A percentile compares a stretch with the other conserved stretches of the same genome.
Evolutionary conservation across 2,888 invertebrate genomes (phyloP).

Genomic region (Hirtodrosophila alboralis): DNA sequence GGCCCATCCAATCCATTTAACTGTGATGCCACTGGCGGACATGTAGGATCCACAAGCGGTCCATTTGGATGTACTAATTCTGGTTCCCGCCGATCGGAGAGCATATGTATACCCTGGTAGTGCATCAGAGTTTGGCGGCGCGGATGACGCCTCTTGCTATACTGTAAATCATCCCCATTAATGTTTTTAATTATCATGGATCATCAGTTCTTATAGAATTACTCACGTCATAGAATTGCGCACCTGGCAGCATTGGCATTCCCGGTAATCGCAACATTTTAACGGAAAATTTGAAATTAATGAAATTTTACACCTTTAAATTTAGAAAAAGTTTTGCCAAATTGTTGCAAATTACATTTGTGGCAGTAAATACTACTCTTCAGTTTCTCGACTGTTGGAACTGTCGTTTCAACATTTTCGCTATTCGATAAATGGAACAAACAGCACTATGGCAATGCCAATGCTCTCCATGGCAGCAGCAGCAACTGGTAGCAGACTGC

Average conservation of each 20-base stretch:
- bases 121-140: slow-evolving; percentile 86
- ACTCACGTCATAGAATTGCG: slow-evolving; percentile 88
- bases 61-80: slow-evolving; percentile 86
- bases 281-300: slow-evolving; percentile 24
- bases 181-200: no score
- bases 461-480: slow-evolving; percentile 56
- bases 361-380: slow-evolving; percentile 38
- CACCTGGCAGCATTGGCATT: slow-evolving; percentile 91
- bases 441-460: slow-evolving; percentile 69
- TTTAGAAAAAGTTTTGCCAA: slow-evolving; percentile 18
- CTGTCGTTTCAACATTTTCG: slow-evolving; percentile 59
- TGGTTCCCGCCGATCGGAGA: slow-evolving; percentile 87
- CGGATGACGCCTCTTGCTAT: slow-evolving; percentile 84
- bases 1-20: slow-evolving; percentile 90
- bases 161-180: slow-evolving; percentile 19
- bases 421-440: slow-evolving; percentile 74
- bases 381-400: slow-evolving; percentile 14
- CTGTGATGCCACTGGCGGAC: slow-evolving; percentile 83
- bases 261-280: slow-evolving; percentile 86
- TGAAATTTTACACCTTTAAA: slow-evolving; percentile 2
- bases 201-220: slow-evolving; percentile 1
- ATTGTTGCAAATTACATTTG: slow-evolving; percentile 25
- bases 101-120: slow-evolving; percentile 86
- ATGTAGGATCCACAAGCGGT: slow-evolving; percentile 83
- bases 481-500: slow-evolving; percentile 63